Evolutionary conservation across 2,888 invertebrate species (phyloP).

Genomic region (Neria commutata): DNA sequence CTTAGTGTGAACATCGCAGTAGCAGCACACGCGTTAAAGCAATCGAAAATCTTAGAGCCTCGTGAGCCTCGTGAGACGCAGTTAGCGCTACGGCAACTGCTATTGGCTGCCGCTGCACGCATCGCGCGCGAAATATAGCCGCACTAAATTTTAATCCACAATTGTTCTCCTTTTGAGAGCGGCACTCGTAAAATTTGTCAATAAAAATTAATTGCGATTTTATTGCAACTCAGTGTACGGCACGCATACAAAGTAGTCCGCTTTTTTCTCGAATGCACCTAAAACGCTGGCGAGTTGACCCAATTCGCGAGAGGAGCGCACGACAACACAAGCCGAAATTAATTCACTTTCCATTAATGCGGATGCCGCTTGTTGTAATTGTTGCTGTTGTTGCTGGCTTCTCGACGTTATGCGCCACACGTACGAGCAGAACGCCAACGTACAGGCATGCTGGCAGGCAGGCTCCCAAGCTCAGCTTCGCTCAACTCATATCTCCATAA

Average conservation of each 20-base stretch:
- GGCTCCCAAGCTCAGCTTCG: no score
- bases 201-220: constrained; percentile 59
- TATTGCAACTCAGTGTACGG: constrained; percentile 46
- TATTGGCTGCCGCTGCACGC: no score
- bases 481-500: no score
- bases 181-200: constrained; percentile 49
- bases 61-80: no score
- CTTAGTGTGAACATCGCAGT: no score
- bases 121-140: neutral
- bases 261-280: constrained; percentile 8
- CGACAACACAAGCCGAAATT: constrained; percentile 2
- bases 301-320: neutral
- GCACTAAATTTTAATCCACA: neutral
- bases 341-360: constrained; percentile 18
- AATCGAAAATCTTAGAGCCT: no score
- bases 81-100: neutral
- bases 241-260: constrained; percentile 46
- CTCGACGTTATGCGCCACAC: neutral
- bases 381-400: neutral
- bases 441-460: no score
- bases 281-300: constrained; percentile 13
- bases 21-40: neutral
- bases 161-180: constrained; percentile 16
- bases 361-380: neutral
- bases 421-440: no score